These are phyloP conservation scores for Cyrtorhinus lividipennis DNA, from an alignment of 1,140 invertebrate genomes.

Conservation along the genomic window DNA sequence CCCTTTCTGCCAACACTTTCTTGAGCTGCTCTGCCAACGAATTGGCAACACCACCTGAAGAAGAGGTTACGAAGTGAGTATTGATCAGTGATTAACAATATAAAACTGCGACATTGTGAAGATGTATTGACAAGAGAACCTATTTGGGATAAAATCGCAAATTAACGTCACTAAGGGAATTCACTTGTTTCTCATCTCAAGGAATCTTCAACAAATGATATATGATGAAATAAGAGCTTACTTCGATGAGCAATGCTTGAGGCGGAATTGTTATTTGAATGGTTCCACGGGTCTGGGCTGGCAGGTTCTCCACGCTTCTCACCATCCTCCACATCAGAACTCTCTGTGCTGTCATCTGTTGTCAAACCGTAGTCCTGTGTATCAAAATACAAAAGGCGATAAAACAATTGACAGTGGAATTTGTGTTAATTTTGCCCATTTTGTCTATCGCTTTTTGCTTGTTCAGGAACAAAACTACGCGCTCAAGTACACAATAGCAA, in stretches of 20 bases:
- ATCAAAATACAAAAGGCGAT: neutral
- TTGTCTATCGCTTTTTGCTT: no score
- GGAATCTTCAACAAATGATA: no score
- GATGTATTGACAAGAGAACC: no score
- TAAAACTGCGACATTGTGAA: no score
- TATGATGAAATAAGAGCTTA: neutral
- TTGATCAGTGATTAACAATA: slow-evolving; percentile 10
- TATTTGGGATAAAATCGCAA: no score
- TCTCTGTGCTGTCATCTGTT: slow-evolving; percentile 22
- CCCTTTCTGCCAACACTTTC: slow-evolving; percentile 61
- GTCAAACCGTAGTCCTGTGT: slow-evolving; percentile 23
- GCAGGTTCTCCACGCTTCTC: slow-evolving; percentile 13
- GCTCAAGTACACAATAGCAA: no score
- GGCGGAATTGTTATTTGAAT: slow-evolving; percentile 14
- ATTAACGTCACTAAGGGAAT: neutral
- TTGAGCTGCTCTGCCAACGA: slow-evolving; percentile 69
- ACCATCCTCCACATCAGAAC: slow-evolving; percentile 22
- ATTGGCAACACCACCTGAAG: slow-evolving; percentile 41
- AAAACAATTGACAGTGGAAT: no score
- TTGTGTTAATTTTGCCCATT: no score
- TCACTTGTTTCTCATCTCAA: neutral
- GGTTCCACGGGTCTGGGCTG: slow-evolving; percentile 13
- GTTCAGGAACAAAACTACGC: no score
- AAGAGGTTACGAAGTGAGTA: slow-evolving; percentile 13
- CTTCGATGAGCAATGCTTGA: slow-evolving; percentile 13